These are phyloP conservation scores for Ictalurus punctatus DNA, from an alignment of 2,113 vertebrate species.

Conservation along the genomic window DNA sequence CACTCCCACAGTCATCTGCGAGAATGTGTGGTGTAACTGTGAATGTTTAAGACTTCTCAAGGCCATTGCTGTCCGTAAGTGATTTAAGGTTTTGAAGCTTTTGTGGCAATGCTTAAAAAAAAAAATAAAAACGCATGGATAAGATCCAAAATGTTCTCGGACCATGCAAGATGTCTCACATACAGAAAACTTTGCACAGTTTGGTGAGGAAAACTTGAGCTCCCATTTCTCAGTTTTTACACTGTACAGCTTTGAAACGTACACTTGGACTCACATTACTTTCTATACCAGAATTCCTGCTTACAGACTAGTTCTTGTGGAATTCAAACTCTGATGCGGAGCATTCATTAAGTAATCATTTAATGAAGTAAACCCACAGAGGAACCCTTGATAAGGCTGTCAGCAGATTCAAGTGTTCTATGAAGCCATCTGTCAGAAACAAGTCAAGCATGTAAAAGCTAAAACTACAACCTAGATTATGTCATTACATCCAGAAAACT, in stretches of 20 bases:
- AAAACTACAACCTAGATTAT: conserved; percentile 2
- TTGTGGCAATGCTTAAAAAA: conserved; percentile 8
- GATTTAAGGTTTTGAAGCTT: conserved; percentile 39
- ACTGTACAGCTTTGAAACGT: background rate
- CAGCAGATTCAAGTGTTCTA: conserved; percentile 29
- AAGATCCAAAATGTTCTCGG: conserved; percentile 8
- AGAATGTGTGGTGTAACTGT: conserved; percentile 41
- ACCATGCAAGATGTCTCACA: conserved; percentile 49
- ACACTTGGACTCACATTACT: background rate
- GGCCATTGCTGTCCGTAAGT: background rate
- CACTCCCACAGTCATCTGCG: conserved; percentile 9
- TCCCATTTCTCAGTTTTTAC: background rate
- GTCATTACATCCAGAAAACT: background rate
- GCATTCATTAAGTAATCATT: conserved; percentile 1
- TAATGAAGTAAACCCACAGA: background rate
- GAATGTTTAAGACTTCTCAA: conserved; percentile 40
- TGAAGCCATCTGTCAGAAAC: background rate
- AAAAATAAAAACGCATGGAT: conserved; percentile 1
- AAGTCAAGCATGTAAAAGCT: conserved; percentile 10
- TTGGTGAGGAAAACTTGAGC: background rate
- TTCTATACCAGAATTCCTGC: background rate
- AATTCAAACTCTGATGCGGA: background rate
- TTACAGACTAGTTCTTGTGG: background rate
- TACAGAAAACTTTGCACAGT: conserved; percentile 19
- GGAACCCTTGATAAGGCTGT: background rate